Evolutionary conservation across 2,113 vertebrate species (phyloP).

Genomic region (Paratilapia polleni): DNA sequence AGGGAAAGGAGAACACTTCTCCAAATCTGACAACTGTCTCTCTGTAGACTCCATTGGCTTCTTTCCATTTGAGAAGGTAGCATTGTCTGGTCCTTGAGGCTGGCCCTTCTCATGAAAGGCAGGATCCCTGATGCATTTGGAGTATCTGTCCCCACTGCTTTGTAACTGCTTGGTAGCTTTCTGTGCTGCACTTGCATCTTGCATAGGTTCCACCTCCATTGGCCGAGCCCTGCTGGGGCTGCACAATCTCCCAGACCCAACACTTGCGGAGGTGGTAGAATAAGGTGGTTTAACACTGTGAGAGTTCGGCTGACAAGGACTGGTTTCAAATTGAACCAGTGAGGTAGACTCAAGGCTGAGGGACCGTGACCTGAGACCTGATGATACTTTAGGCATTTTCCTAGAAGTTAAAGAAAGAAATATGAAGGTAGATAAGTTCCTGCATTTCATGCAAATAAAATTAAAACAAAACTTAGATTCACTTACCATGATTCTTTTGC

Average conservation of each 20-base stretch:
- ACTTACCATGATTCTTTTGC: not conserved
- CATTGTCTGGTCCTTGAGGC: constrained; percentile 71
- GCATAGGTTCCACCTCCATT: constrained; percentile 59
- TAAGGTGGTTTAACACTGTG: constrained; percentile 76
- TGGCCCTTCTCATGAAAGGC: constrained; percentile 33
- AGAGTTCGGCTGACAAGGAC: constrained; percentile 70
- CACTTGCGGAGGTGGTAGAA: constrained; percentile 61
- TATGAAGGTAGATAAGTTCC: not conserved
- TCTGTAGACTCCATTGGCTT: constrained; percentile 55
- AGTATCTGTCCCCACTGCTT: constrained; percentile 33
- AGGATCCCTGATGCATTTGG: constrained; percentile 46
- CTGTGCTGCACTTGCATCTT: constrained; percentile 64
- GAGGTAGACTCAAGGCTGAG: constrained; percentile 52
- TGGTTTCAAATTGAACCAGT: constrained; percentile 68
- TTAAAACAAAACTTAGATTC: not conserved
- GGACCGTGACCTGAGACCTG: constrained; percentile 73
- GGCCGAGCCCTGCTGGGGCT: constrained; percentile 74
- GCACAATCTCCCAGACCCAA: constrained; percentile 64
- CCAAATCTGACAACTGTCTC: constrained; percentile 24
- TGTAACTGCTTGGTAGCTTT: constrained; percentile 66
- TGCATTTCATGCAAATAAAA: not conserved
- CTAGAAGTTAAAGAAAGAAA: constrained; percentile 62
- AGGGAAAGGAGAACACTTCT: constrained; percentile 29
- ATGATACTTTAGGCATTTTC: constrained; percentile 85
- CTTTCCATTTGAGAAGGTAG: constrained; percentile 57